Evolutionary conservation across 2,888 invertebrate genomes (phyloP).

Genomic region (Tetragonula carbonaria): DNA sequence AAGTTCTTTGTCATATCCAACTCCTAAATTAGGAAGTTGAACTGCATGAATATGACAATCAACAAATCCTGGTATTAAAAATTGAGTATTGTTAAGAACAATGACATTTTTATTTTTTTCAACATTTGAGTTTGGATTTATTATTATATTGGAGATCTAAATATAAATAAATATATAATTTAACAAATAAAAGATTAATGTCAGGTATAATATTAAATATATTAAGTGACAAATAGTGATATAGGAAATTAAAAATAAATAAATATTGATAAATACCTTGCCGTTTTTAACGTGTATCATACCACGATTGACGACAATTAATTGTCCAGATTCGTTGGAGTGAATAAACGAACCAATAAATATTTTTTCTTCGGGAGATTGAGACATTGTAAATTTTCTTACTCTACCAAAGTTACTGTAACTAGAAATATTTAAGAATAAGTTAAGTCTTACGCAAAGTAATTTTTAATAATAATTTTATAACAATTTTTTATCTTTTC

Average conservation of each 20-base stretch:
- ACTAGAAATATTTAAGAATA: background rate
- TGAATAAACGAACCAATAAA: conserved; percentile 80
- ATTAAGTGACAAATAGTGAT: background rate
- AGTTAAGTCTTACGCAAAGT: background rate
- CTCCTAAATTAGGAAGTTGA: conserved; percentile 93
- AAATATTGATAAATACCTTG: conserved; percentile 70
- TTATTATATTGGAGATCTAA: conserved; percentile 72
- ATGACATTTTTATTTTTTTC: conserved; percentile 61
- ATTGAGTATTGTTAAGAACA: conserved; percentile 84
- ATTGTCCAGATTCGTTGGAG: conserved; percentile 68
- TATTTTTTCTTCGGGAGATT: conserved; percentile 40
- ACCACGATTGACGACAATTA: conserved; percentile 72
- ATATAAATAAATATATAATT: conserved; percentile 22
- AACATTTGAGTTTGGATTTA: conserved; percentile 64
- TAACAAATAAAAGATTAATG: background rate
- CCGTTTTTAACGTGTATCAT: conserved; percentile 76
- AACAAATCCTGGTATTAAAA: conserved; percentile 94
- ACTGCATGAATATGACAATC: conserved; percentile 96
- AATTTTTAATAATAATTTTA: background rate
- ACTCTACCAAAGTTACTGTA: background rate
- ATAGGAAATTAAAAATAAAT: background rate
- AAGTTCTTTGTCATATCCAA: conserved; percentile 92
- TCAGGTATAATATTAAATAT: background rate
- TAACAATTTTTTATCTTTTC: background rate
- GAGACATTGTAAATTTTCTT: conserved; percentile 52